Base-by-base conservation (phyloP, 2,113 vertebrate genomes). In the Rhombomys opimus region DNA sequence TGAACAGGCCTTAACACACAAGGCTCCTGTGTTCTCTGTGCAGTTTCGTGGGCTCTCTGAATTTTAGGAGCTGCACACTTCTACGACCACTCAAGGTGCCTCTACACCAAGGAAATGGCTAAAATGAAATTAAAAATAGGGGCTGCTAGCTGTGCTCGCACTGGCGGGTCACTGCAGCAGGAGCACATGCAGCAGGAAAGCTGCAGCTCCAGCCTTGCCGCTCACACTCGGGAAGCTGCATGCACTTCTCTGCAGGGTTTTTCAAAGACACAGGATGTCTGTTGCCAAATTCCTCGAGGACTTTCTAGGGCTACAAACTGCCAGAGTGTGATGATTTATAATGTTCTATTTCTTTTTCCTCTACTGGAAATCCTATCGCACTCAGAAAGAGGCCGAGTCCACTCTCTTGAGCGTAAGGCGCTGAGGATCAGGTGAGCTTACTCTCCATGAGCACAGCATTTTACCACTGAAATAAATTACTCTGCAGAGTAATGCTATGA, bases 381-480 rank as follows among this genome's bases (percentile, higher is more conserved):
- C 80, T 90, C 38, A 95, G 50, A 88, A 13, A 84, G 61, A 38
- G 41, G 72, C 13, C 41, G 52, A 50, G 41, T 78, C 12, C 46
- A 27, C 54, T 87, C 72, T 76, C 32, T 81, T 92, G 92, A 89
- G 77, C 75, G 93, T 88, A 35, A 32, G 93, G 61, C 94, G 27
- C 1, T 38, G 73, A 81, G 41, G 54, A 94, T 68, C 23, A 61
- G 59, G 38, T 46, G 78, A 73, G 35, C 78, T 95, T 73, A 95
- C 8, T 88, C 68, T 35, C 23, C 65, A 81, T 3, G 59, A 93
- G 87, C 25, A 73, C 0, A 59, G 11, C n/a, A 86, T 57, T 22
- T 78, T 30, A 78, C 73, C 65, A 90, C 3, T 50, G 61, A 78
- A 89, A 91, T 72, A 59, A 95, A 65, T 63, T 14, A 12, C 82